A percentile compares a stretch with the other conserved stretches of the same genome.
These are phyloP conservation scores for Athalia circularis DNA, from an alignment of 2,888 invertebrate genomes.

Conservation along the genomic window DNA sequence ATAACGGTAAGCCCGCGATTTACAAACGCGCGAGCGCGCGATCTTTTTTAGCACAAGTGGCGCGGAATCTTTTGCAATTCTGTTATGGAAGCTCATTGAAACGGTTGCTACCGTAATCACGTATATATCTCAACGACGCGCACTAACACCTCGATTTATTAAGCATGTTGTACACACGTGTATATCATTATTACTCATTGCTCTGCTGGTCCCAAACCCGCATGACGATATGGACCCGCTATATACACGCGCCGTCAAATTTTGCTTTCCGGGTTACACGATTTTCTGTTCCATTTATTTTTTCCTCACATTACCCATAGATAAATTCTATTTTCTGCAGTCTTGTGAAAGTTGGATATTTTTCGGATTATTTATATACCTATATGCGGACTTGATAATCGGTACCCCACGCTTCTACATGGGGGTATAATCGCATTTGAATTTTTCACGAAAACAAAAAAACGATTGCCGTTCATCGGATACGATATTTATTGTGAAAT, in stretches of 20 bases:
- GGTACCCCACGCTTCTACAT: no score
- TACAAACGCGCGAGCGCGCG: background rate
- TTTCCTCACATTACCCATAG: background rate
- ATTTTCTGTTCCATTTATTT: background rate
- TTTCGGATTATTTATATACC: conserved; percentile 5
- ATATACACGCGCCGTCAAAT: conserved; percentile 3
- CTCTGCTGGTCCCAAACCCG: background rate
- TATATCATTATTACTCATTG: background rate
- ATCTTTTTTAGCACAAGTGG: conserved; percentile 35
- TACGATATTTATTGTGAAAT: no score
- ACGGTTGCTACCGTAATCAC: conserved; percentile 26
- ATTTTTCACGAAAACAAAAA: no score
- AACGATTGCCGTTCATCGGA: no score
- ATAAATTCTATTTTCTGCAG: no score
- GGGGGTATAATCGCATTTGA: no score
- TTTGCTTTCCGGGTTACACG: conserved; percentile 14
- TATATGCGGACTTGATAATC: background rate
- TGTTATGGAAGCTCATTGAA: conserved; percentile 26
- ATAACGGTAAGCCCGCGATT: conserved; percentile 35
- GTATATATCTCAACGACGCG: conserved; percentile 1
- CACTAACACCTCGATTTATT: background rate
- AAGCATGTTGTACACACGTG: background rate
- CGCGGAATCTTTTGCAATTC: conserved; percentile 32
- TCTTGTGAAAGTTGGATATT: conserved; percentile 40
- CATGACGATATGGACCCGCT: conserved; percentile 9